phyloP scores from a whole-genome alignment of 2,113 vertebrate genomes.

The Hypocryptadius cinnamomeus region DNA sequence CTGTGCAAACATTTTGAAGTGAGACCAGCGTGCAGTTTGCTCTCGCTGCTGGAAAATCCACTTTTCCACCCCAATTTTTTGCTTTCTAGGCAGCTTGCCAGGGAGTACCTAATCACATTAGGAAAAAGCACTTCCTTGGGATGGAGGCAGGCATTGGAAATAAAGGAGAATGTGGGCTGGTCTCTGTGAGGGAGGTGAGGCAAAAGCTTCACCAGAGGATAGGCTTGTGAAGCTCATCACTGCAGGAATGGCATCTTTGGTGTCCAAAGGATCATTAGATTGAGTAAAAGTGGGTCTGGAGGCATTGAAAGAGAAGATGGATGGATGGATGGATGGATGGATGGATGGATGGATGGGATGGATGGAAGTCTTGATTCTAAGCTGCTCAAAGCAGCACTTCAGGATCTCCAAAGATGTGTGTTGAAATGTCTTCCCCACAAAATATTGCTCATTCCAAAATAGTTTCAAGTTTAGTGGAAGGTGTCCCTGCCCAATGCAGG shows the following conservation, averaged over 20 bases:
- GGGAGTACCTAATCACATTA: neutral
- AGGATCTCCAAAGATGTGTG: neutral
- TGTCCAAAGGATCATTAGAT: neutral
- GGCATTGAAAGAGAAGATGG: neutral
- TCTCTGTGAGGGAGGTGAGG: neutral
- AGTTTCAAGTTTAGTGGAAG: neutral
- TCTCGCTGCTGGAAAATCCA: constrained; percentile 13
- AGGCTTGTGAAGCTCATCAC: neutral
- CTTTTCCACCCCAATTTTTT: constrained; percentile 21
- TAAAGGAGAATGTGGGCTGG: neutral
- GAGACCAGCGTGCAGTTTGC: neutral
- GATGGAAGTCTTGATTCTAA: neutral
- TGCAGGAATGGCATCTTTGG: neutral
- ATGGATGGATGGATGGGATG: too few species aligned
- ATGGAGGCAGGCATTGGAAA: neutral
- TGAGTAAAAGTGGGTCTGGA: neutral
- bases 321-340: neutral
- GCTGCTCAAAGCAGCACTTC: neutral
- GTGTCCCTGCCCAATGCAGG: neutral
- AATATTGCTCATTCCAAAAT: neutral
- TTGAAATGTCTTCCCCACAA: neutral
- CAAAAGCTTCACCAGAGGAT: neutral
- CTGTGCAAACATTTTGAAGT: neutral
- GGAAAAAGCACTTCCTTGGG: neutral
- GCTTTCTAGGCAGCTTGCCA: constrained; percentile 20